These are phyloP conservation scores for Mesopsocus fuscifrons DNA, from an alignment of 2,888 invertebrate species.

Conservation along the genomic window DNA sequence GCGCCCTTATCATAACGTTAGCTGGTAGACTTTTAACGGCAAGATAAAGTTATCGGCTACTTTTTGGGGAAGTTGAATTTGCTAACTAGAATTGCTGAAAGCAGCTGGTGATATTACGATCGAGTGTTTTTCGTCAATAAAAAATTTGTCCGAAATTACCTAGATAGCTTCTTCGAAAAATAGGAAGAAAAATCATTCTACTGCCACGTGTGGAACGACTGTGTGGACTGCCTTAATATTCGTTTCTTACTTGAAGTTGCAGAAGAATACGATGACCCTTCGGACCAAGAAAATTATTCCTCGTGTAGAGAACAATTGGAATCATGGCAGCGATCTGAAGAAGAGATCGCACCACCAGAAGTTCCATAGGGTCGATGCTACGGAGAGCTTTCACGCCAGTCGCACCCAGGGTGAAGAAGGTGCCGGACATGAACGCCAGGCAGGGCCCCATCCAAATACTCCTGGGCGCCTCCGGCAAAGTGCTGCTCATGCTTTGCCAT, in stretches of 20 bases:
- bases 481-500: conserved; percentile 5
- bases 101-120: too few species aligned
- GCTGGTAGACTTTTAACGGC: too few species aligned
- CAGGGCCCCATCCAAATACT: conserved; percentile 26
- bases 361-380: conserved; percentile 27
- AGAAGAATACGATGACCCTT: conserved; percentile 24
- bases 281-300: conserved; percentile 24
- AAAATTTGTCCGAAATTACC: too few species aligned
- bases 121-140: too few species aligned
- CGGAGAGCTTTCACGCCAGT: conserved; percentile 26
- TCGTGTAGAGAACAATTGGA: conserved; percentile 21
- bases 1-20: too few species aligned
- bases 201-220: too few species aligned
- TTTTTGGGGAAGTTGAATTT: too few species aligned
- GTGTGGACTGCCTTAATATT: too few species aligned
- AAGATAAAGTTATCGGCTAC: too few species aligned
- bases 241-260: conserved; percentile 23
- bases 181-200: too few species aligned
- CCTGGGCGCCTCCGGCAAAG: conserved; percentile 17
- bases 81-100: too few species aligned
- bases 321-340: conserved; percentile 25
- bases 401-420: conserved; percentile 29
- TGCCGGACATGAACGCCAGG: conserved; percentile 27
- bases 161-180: too few species aligned
- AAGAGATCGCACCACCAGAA: conserved; percentile 25